A percentile compares a stretch with the other conserved stretches of the same genome.
phyloP scores from a whole-genome alignment of 30 jellyfish, hydroid and myxozoan species.

The Aurelia sp. region DNA sequence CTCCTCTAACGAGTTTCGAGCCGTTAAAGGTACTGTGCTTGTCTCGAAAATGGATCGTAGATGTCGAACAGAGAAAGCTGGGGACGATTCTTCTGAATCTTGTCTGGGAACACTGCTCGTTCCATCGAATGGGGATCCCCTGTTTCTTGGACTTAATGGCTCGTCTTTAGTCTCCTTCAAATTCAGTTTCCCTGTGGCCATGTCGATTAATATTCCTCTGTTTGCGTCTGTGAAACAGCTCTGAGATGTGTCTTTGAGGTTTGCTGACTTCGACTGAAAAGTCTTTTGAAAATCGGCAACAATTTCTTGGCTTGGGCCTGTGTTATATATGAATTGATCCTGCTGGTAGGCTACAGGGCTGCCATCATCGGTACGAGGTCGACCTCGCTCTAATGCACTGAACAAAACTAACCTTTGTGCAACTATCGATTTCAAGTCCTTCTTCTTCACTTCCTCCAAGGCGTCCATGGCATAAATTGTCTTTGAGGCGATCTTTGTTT shows the following conservation, averaged over 20 bases:
- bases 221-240: no score
- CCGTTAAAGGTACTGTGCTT: constrained; percentile 40
- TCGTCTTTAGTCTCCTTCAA: background rate
- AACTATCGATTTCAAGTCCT: constrained; percentile 51
- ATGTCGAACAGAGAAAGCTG: constrained; percentile 24
- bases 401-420: constrained; percentile 83
- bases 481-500: background rate
- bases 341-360: constrained; percentile 63
- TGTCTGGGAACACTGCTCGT: background rate
- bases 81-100: background rate
- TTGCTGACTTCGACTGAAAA: constrained; percentile 5
- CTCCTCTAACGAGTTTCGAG: constrained; percentile 47
- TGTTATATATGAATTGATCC: constrained; percentile 32
- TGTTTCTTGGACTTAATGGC: background rate
- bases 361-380: constrained; percentile 91
- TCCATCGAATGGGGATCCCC: background rate
- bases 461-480: background rate
- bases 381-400: constrained; percentile 78
- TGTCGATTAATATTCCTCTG: no score
- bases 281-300: constrained; percentile 43
- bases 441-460: constrained; percentile 41
- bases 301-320: constrained; percentile 19
- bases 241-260: background rate
- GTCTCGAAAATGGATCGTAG: constrained; percentile 32
- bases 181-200: background rate